Conservation (phyloP, 2,888 invertebrate species). For the Silvanus unidentatus region DNA sequence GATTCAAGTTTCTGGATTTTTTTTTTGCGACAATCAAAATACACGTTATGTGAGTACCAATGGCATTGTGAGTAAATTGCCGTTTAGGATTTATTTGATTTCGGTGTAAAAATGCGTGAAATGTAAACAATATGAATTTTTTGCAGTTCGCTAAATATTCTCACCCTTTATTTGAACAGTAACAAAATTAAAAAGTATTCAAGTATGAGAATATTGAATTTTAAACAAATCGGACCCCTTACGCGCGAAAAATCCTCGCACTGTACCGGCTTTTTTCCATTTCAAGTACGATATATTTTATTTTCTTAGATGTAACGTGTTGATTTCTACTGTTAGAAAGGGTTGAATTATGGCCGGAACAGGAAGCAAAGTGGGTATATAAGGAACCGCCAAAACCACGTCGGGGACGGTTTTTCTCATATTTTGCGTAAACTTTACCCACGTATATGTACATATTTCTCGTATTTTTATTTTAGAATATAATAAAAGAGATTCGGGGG, state of each 20-base stretch:
- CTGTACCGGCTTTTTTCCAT: not conserved
- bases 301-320: slow-evolving; percentile 33
- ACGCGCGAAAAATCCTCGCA: not conserved
- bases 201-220: slow-evolving; percentile 36
- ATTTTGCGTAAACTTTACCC: slow-evolving; percentile 2
- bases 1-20: not conserved
- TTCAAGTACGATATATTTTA: slow-evolving; percentile 15
- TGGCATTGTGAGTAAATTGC: not conserved
- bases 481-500: too few species aligned
- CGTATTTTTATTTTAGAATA: slow-evolving; percentile 14
- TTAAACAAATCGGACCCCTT: slow-evolving; percentile 14
- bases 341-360: slow-evolving; percentile 39
- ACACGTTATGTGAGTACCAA: not conserved
- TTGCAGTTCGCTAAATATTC: slow-evolving; percentile 8
- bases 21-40: slow-evolving; percentile 2
- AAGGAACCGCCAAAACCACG: slow-evolving; percentile 22
- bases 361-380: slow-evolving; percentile 31
- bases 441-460: slow-evolving; percentile 14
- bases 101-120: slow-evolving; percentile 14
- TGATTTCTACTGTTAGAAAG: slow-evolving; percentile 35
- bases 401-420: too few species aligned
- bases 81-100: slow-evolving; percentile 14
- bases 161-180: slow-evolving; percentile 34
- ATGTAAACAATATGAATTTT: slow-evolving; percentile 1
- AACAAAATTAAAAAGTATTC: slow-evolving; percentile 35